phyloP scores from a whole-genome alignment of 1,140 invertebrate genomes.

The Cephus cinctus region DNA sequence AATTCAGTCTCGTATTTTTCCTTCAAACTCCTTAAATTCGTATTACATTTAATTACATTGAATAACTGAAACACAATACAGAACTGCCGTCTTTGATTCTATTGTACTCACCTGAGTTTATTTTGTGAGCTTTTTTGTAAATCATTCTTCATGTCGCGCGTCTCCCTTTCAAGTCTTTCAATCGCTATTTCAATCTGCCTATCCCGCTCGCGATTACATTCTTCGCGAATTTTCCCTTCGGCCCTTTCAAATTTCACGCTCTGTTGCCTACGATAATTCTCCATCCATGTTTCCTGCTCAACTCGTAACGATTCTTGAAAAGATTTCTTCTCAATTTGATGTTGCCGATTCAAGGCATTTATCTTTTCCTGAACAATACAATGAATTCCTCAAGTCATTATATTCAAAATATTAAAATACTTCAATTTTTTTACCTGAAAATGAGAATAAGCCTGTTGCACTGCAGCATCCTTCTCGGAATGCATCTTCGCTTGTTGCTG shows the following conservation, averaged over 20 bases:
- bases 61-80: slow-evolving; percentile 8
- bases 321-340: slow-evolving; percentile 58
- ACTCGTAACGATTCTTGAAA: slow-evolving; percentile 57
- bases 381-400: slow-evolving; percentile 1
- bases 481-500: slow-evolving; percentile 34
- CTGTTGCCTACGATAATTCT: slow-evolving; percentile 60
- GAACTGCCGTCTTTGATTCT: too few relatives aligned
- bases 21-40: slow-evolving; percentile 61
- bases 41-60: slow-evolving; percentile 8
- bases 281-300: slow-evolving; percentile 60
- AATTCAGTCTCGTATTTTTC: slow-evolving; percentile 75
- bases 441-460: slow-evolving; percentile 28
- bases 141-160: slow-evolving; percentile 49
- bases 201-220: slow-evolving; percentile 64
- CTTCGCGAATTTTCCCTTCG: slow-evolving; percentile 60
- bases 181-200: slow-evolving; percentile 67
- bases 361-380: slow-evolving; percentile 41
- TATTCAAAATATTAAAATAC: slow-evolving; percentile 1
- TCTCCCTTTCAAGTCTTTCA: slow-evolving; percentile 63
- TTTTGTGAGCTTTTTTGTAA: slow-evolving; percentile 60
- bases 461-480: slow-evolving; percentile 27
- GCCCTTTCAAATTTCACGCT: slow-evolving; percentile 57
- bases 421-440: slow-evolving; percentile 30
- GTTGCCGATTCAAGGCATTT: slow-evolving; percentile 40
- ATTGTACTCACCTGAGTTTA: too few relatives aligned